Base-by-base conservation (phyloP, 1,140 invertebrate species). In the Melitaea cinxia region DNA sequence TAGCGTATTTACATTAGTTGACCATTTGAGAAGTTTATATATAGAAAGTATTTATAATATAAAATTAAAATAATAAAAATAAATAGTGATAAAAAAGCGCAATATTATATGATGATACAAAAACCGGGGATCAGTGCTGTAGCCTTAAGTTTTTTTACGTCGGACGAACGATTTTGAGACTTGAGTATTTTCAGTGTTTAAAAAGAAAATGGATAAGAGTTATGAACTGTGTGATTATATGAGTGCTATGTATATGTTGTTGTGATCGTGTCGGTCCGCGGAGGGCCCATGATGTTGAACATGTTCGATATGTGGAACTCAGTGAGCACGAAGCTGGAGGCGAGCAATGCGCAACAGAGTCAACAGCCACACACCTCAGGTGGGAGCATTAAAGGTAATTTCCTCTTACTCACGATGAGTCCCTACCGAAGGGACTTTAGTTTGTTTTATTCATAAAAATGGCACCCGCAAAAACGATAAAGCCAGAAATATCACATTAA, bases 241-340 rank as follows among this genome's bases (percentile, higher is more conserved):
- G 65, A 72, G 70, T 85, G 82, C 81, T 72, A 80, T 76, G 75
- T 63, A 77, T 78, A 62, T 64, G 28, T 68, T 62, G 42, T 62
- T 77, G 78, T 78, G 75, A 77, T 55, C 63, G 73, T 70, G 58
- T 24, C 33, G 78, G 83, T 80, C 78, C 76, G 70, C 24, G 24
- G 17, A 55, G 78, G 83, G 76, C 75, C 76, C 67, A 85, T 68
- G 45, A 91, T 89, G 86, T 73, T 91, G 78, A 95, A 95, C 91
- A 96, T 96, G 95, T 96, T 96, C 92, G 95, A 96, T 92, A 96
- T 96, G 95, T 96, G 95, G 95, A 96, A 94, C 92, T 95, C 94
- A 91, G 95, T 96, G 83, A 95, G 93, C 92, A 94, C 94, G 78
- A 96, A 96, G 92, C 85, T 96, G 93, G 95, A 96, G 92, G 92